Evolutionary conservation across 2,113 vertebrate species (phyloP).

Genomic region (Peromyscus leucopus): DNA sequence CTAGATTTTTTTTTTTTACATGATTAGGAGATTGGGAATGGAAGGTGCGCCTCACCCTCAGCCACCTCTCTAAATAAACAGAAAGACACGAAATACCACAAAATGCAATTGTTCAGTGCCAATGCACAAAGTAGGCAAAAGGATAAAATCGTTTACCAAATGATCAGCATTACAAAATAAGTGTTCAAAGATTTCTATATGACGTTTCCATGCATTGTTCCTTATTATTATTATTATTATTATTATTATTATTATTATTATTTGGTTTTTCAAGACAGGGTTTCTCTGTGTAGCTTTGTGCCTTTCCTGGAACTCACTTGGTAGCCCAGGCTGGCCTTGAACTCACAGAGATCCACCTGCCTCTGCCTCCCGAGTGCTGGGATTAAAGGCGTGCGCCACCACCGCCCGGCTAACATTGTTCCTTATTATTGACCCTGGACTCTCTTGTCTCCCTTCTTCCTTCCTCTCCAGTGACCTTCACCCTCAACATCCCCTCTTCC

Average conservation of each 20-base stretch:
- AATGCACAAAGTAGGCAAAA: constrained; percentile 2
- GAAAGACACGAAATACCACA: neutral
- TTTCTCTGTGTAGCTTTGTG: too few species aligned
- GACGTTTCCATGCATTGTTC: too few species aligned
- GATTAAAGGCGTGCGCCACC: too few species aligned
- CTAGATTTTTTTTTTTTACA: constrained; percentile 1
- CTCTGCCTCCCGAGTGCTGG: too few species aligned
- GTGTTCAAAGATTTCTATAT: neutral
- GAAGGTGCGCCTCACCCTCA: neutral
- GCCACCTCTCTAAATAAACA: neutral
- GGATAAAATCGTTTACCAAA: neutral
- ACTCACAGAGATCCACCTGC: too few species aligned
- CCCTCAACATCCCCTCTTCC: neutral
- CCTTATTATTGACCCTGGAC: neutral
- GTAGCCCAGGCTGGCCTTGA: too few species aligned
- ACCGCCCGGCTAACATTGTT: too few species aligned
- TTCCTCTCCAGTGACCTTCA: neutral
- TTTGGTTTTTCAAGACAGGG: too few species aligned
- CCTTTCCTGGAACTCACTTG: too few species aligned
- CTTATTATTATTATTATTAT: neutral
- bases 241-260: neutral
- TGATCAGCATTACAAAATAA: neutral
- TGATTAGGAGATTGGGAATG: neutral
- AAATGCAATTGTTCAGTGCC: neutral
- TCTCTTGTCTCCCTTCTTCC: neutral